phyloP scores from a whole-genome alignment of 2,888 invertebrate genomes.

The Agapostemon virescens region DNA sequence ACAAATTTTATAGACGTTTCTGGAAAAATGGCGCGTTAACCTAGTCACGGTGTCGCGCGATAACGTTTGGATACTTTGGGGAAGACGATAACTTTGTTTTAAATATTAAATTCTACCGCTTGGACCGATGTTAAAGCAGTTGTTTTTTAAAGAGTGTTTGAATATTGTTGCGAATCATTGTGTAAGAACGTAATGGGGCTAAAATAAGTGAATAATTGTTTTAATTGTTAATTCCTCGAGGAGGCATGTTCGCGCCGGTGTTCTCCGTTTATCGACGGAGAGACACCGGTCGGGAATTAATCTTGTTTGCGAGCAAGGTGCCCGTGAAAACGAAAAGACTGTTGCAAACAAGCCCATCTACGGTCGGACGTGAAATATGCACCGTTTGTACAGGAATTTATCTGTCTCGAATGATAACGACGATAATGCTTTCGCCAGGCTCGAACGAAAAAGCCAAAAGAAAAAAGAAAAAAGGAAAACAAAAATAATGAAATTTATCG shows the following conservation, averaged over 20 bases:
- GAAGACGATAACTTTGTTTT: too few species aligned
- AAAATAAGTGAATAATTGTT: neutral
- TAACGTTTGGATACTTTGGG: too few species aligned
- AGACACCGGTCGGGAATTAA: conserved; percentile 24
- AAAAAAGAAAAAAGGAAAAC: too few species aligned
- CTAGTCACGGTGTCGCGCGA: too few species aligned
- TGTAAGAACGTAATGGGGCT: neutral
- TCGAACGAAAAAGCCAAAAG: too few species aligned
- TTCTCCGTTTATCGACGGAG: conserved; percentile 17
- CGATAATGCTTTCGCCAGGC: neutral
- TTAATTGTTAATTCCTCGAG: neutral
- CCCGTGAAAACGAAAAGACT: neutral
- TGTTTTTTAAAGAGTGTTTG: too few species aligned
- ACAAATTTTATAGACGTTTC: too few species aligned
- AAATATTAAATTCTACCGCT: too few species aligned
- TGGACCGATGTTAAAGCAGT: too few species aligned
- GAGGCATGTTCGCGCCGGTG: neutral
- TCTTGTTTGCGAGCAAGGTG: conserved; percentile 34
- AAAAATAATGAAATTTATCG: conserved; percentile 6
- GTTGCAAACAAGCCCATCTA: conserved; percentile 5
- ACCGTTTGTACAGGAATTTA: neutral
- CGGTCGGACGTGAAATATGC: neutral
- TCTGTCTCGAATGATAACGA: neutral
- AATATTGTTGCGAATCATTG: too few species aligned
- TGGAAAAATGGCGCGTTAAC: too few species aligned